A percentile compares a stretch with the other conserved stretches of the same genome.
phyloP scores from a whole-genome alignment of 1,140 invertebrate species.

The Tetragonula clypearis region DNA sequence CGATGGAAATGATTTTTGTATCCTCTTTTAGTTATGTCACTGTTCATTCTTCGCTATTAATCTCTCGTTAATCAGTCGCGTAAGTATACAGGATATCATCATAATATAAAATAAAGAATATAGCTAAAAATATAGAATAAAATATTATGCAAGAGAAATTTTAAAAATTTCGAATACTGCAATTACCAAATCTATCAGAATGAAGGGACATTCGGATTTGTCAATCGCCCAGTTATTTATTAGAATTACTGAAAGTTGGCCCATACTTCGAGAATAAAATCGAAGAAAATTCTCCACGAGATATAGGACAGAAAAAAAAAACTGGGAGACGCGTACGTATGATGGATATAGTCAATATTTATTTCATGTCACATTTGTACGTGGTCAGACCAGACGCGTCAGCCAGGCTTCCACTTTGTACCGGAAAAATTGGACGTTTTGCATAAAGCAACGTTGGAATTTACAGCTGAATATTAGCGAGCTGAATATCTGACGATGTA shows the following conservation, averaged over 20 bases:
- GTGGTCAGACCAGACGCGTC: conserved; percentile 60
- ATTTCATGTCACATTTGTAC: conserved; percentile 64
- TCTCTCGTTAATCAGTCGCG: not conserved
- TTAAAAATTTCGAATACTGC: too few species aligned
- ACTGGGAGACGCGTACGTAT: too few species aligned
- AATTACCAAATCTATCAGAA: too few species aligned
- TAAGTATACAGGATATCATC: not conserved
- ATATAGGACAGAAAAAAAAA: conserved; percentile 12
- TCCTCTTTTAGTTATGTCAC: not conserved
- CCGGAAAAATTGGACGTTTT: conserved; percentile 70
- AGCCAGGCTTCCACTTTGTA: conserved; percentile 15
- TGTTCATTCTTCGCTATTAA: not conserved
- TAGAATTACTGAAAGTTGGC: not conserved
- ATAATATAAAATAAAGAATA: not conserved
- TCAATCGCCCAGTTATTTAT: not conserved
- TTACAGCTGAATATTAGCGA: conserved; percentile 66
- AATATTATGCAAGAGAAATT: not conserved
- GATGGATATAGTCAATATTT: conserved; percentile 63
- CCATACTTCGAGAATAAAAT: too few species aligned
- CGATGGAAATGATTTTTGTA: not conserved
- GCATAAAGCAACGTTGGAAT: conserved; percentile 71
- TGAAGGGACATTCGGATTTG: too few species aligned
- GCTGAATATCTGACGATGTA: conserved; percentile 61
- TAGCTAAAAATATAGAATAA: not conserved
- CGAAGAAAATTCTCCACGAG: too few species aligned